Evolutionary conservation across 2,888 invertebrate species (phyloP).

Genomic region (Dermolepida albohirtum): DNA sequence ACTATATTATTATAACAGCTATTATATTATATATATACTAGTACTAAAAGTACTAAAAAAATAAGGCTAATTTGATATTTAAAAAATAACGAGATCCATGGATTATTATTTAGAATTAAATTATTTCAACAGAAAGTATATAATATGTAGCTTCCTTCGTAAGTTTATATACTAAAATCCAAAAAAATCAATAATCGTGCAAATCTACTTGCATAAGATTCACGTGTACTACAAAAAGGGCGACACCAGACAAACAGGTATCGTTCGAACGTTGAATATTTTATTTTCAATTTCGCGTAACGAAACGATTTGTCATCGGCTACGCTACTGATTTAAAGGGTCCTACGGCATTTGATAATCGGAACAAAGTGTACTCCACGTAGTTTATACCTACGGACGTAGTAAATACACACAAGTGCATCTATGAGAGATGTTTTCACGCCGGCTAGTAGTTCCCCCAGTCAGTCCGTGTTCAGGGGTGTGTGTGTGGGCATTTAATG

Average conservation of each 20-base stretch:
- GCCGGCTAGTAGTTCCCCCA: conserved; percentile 59
- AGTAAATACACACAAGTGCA: conserved; percentile 45
- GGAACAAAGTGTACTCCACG: conserved; percentile 38
- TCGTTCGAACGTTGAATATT: conserved; percentile 24
- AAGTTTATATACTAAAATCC: conserved; percentile 2
- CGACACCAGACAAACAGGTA: conserved; percentile 17
- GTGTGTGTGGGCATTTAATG: conserved; percentile 62
- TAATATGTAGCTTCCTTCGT: neutral
- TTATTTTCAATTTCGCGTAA: conserved; percentile 37
- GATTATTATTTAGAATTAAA: too few species aligned
- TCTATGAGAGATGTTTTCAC: conserved; percentile 53
- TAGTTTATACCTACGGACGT: conserved; percentile 29
- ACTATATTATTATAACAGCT: too few species aligned
- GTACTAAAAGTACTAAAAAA: too few species aligned
- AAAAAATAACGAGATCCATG: too few species aligned
- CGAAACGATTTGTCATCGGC: conserved; percentile 40
- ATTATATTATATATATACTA: too few species aligned
- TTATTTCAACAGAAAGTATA: too few species aligned
- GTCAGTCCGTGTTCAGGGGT: conserved; percentile 38
- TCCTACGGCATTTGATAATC: conserved; percentile 43
- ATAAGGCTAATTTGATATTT: too few species aligned
- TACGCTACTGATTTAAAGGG: conserved; percentile 42
- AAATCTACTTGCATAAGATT: conserved; percentile 22
- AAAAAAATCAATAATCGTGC: conserved; percentile 23
- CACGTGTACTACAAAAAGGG: conserved; percentile 1